Evolutionary conservation across 2,113 vertebrate genomes (phyloP).

Genomic region (Butorides virescens): DNA sequence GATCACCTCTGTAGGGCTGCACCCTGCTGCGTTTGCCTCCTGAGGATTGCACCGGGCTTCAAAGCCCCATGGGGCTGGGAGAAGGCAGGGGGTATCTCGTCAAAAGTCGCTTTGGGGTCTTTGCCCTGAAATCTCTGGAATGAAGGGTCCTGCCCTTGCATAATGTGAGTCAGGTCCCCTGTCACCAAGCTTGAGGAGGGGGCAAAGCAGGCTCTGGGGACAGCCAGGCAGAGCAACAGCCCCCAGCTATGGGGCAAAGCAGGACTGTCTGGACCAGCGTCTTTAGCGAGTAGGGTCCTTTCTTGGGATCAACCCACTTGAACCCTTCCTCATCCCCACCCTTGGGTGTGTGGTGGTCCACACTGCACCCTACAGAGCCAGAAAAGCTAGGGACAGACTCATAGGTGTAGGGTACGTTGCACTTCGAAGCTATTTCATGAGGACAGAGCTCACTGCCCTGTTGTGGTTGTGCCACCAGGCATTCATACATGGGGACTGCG

Average conservation of each 20-base stretch:
- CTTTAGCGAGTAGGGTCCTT: not conserved
- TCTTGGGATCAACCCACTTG: not conserved
- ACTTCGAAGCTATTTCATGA: not conserved
- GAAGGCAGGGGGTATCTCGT: not conserved
- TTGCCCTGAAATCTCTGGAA: not conserved
- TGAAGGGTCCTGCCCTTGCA: not conserved
- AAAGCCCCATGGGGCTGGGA: not conserved
- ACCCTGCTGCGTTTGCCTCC: not conserved
- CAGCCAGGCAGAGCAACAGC: not conserved
- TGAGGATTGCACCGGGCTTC: not conserved
- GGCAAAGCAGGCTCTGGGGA: not conserved
- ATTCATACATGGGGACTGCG: not conserved
- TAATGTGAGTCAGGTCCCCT: not conserved
- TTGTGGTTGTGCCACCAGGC: not conserved
- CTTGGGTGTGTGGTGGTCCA: not conserved
- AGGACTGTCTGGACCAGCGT: not conserved
- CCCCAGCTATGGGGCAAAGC: not conserved
- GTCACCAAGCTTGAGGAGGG: accelerated
- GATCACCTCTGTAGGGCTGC: not conserved
- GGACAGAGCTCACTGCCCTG: not conserved
- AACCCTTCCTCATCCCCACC: not conserved
- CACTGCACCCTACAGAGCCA: not conserved
- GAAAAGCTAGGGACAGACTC: not conserved
- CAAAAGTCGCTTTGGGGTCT: not conserved
- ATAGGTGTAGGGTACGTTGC: accelerated